Conservation (phyloP, 2,888 invertebrate species). For the Aphidius colemani region DNA sequence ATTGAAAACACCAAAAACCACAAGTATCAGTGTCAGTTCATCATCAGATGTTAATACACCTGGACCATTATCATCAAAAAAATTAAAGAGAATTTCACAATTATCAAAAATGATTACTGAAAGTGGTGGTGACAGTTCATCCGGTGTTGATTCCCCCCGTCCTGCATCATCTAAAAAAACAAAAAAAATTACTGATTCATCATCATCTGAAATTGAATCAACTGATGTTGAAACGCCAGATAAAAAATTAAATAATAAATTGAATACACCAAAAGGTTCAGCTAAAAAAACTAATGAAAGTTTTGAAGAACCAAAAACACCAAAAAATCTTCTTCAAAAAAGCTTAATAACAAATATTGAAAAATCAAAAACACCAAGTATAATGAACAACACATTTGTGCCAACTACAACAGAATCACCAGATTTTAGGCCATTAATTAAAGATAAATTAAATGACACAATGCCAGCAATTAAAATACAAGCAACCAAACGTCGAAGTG, state of each 20-base stretch:
- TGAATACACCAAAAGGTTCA: conserved; percentile 1
- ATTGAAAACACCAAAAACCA: no score
- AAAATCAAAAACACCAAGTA: background rate
- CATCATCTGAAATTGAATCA: background rate
- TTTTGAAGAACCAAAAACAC: background rate
- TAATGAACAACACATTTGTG: conserved; percentile 24
- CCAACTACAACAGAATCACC: conserved; percentile 37
- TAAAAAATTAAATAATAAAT: no score
- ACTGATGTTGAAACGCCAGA: no score
- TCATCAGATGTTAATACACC: no score
- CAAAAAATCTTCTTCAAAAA: conserved; percentile 10
- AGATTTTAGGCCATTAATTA: conserved; percentile 43
- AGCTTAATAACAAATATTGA: conserved; percentile 19
- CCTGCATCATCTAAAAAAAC: no score
- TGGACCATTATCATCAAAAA: no score
- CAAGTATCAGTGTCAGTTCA: no score
- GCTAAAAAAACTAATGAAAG: conserved; percentile 10
- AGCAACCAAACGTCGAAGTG: conserved; percentile 13
- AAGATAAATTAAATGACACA: conserved; percentile 48
- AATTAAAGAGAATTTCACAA: no score
- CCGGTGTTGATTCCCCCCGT: no score
- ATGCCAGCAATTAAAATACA: conserved; percentile 39
- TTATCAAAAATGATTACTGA: no score
- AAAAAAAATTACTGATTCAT: no score
- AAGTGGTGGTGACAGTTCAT: no score